Evolutionary conservation across 1,140 invertebrate species (phyloP).

Genomic region (Steinernema feltiae): DNA sequence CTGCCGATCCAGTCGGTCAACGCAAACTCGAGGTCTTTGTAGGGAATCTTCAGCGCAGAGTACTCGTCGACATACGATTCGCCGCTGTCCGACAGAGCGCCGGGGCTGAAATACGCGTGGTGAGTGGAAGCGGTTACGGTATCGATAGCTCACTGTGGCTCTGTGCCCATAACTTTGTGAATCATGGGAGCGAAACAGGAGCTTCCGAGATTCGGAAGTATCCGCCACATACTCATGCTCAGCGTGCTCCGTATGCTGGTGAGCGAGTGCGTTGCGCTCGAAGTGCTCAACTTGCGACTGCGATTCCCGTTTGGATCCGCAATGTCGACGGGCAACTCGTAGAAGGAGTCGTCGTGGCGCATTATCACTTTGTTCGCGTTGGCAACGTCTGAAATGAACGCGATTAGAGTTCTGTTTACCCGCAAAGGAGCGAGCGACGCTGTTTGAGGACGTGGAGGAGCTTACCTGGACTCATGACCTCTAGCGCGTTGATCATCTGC

Average conservation of each 20-base stretch:
- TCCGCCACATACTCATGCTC: background rate
- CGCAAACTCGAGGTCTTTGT: background rate
- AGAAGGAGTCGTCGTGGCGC: constrained; percentile 9
- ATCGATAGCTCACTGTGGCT: background rate
- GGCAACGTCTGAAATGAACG: background rate
- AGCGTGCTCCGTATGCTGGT: background rate
- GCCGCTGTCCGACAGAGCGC: background rate
- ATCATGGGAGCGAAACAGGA: background rate
- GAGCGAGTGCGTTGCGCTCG: background rate
- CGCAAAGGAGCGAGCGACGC: too few relatives aligned
- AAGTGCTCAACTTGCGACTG: background rate
- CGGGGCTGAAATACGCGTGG: background rate
- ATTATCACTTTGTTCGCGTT: background rate
- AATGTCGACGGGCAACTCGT: background rate
- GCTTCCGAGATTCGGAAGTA: background rate
- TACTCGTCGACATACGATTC: background rate
- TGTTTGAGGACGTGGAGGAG: background rate
- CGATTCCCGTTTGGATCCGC: background rate
- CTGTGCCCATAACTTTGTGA: background rate
- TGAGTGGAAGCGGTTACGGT: background rate
- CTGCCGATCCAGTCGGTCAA: constrained; percentile 72
- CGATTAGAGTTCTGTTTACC: too few relatives aligned
- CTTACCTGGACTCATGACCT: background rate
- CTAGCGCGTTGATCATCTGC: background rate
- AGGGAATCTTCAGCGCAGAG: background rate